A percentile compares a stretch with the other conserved stretches of the same genome.
Conservation (phyloP, 2,797 vertebrate genomes). For the Orientallactaga sibirica region DNA sequence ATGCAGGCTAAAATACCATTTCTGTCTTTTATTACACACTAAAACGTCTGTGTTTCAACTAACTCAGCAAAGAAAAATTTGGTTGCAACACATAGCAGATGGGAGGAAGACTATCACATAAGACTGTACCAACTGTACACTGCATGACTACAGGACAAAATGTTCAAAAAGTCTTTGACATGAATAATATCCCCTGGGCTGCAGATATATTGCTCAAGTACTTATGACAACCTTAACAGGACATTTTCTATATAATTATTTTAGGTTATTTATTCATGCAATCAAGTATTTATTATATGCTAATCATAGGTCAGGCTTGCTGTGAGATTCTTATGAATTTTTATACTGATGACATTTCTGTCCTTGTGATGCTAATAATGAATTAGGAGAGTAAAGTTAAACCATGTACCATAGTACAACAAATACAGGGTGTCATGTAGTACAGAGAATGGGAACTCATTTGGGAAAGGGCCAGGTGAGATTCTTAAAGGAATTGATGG, state of each 20-base stretch:
- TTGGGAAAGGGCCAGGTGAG: background rate
- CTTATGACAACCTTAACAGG: background rate
- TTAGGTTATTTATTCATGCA: conserved; percentile 20
- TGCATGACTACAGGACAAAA: conserved; percentile 25
- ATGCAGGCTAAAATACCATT: conserved; percentile 74
- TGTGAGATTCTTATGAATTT: background rate
- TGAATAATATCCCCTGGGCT: background rate
- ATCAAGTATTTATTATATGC: conserved; percentile 6
- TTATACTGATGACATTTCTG: conserved; percentile 9
- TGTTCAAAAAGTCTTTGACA: conserved; percentile 24
- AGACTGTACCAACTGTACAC: background rate
- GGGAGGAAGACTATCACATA: conserved; percentile 51
- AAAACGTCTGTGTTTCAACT: conserved; percentile 67
- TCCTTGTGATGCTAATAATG: background rate
- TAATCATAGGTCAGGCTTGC: conserved; percentile 6
- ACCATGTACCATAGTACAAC: background rate
- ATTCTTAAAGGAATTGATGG: background rate
- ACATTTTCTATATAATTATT: conserved; percentile 36
- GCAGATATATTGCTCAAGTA: background rate
- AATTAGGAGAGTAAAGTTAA: conserved; percentile 39
- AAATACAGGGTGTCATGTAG: background rate
- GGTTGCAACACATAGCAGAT: conserved; percentile 72
- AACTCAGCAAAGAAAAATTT: conserved; percentile 71
- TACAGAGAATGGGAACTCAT: background rate
- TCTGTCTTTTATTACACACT: conserved; percentile 80